phyloP scores from a whole-genome alignment of 2,797 vertebrate genomes.

The Apodemus agrarius region DNA sequence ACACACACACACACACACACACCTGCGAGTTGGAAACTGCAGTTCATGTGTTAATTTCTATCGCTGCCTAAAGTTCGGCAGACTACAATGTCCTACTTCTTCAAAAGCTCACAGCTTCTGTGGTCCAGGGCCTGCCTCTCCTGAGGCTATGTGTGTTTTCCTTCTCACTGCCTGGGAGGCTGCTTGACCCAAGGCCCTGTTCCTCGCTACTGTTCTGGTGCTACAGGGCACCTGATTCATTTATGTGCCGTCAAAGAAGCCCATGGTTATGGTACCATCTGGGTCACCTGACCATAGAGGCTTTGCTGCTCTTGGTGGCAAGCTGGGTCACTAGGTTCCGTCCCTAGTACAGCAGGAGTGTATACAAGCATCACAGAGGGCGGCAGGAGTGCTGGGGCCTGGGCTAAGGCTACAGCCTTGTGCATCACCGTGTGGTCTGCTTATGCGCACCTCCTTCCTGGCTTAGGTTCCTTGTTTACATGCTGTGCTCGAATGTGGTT shows the following conservation, averaged over 20 bases:
- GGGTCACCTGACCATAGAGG: background rate
- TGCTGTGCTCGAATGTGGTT: too few relatives aligned
- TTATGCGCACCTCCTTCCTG: background rate
- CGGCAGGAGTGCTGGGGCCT: background rate
- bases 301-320: background rate
- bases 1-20: background rate
- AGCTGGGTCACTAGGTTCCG: background rate
- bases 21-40: background rate
- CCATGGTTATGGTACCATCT: background rate
- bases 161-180: background rate
- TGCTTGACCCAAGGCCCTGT: background rate
- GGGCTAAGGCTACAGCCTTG: too few relatives aligned
- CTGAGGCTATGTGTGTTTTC: background rate
- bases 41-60: background rate
- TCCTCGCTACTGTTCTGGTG: background rate
- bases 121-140: background rate
- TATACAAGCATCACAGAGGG: background rate
- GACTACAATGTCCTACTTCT: background rate
- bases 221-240: background rate
- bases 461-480: background rate
- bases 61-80: background rate
- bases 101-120: background rate
- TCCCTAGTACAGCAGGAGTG: background rate
- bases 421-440: background rate
- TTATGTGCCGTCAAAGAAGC: background rate